Evolutionary conservation across 2,888 invertebrate genomes (phyloP), one percentile per base, ranked within the genome.

Genomic region (Neocrepidodera transversa): DNA sequence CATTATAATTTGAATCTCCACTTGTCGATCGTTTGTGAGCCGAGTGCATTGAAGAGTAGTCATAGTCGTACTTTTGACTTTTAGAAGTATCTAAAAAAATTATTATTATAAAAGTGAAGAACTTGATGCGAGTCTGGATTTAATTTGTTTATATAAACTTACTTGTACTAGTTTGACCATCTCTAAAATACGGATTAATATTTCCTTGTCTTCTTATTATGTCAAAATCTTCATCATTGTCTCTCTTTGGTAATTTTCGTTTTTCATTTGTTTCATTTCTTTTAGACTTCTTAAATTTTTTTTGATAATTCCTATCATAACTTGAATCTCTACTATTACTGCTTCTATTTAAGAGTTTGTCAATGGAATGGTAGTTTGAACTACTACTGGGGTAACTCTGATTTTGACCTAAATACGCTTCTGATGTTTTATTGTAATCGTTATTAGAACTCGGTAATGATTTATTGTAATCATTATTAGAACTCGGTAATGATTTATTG

Each of bases 41-140:
- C 7, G 42, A 42, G 20, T 42, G 42, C 5, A n/a, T 2, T n/a
- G 42, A 20, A 11, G 23, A 23, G 6, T 23, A 23, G 3, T 23
- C 23, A 30, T n/a, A n/a, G n/a, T 35, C 14, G 35, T 17, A 17
- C 7, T 10, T 16, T 38, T 38, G 38, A 14, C 2, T 45, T 45
- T 18, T 45, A 3, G 45, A 28, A 14, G 26, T 14, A 45, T 14
- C 45, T 45, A 20, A 8, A 45, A 45, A 43, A 45, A 45, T 20
- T 10, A 43, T 17, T 18, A 17, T 18, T 13, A 30, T 30, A 30
- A 30, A 7, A n/a, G 2, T 30, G 8, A 30, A 30, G n/a, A 30
- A 6, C n/a, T n/a, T n/a, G n/a, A n/a, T n/a, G n/a, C n/a, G n/a
- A n/a, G n/a, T n/a, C n/a, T n/a, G n/a, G n/a, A n/a, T n/a, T n/a